These are phyloP conservation scores for Dendrocincla tyrannina DNA, from an alignment of 2,797 vertebrate species.

Conservation along the genomic window DNA sequence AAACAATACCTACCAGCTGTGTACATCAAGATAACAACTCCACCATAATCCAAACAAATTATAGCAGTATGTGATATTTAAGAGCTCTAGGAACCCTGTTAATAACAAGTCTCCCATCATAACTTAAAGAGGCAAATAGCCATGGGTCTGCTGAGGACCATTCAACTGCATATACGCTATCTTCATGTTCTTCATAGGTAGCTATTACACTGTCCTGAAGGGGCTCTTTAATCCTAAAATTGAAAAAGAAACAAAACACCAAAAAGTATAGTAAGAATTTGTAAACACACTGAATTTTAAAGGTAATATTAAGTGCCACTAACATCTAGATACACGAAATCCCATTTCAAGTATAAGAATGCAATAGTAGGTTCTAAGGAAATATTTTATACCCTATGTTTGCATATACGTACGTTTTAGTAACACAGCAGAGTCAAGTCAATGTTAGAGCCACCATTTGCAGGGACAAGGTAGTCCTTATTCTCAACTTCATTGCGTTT, in stretches of 20 bases:
- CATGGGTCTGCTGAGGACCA: conserved; percentile 97
- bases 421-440: not conserved
- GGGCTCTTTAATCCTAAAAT: conserved; percentile 87
- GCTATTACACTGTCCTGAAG: conserved; percentile 94
- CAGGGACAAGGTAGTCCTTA: not conserved
- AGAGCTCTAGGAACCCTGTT: conserved; percentile 94
- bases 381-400: not conserved
- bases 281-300: conserved; percentile 23
- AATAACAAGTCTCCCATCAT: conserved; percentile 95
- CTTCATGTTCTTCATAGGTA: conserved; percentile 97
- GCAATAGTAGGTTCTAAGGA: not conserved
- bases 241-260: not conserved
- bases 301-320: not conserved
- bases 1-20: conserved; percentile 51
- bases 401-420: not conserved
- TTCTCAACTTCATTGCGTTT: not conserved
- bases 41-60: conserved; percentile 63
- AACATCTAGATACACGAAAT: not conserved
- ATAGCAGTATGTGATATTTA: conserved; percentile 94
- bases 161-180: conserved; percentile 96
- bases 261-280: not conserved
- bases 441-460: not conserved
- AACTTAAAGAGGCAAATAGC: conserved; percentile 97
- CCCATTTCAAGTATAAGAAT: not conserved
- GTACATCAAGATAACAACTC: conserved; percentile 49